A percentile compares a stretch with the other conserved stretches of the same genome.
phyloP scores from a whole-genome alignment of 2,888 invertebrate species.

The Phyllotreta striolata region DNA sequence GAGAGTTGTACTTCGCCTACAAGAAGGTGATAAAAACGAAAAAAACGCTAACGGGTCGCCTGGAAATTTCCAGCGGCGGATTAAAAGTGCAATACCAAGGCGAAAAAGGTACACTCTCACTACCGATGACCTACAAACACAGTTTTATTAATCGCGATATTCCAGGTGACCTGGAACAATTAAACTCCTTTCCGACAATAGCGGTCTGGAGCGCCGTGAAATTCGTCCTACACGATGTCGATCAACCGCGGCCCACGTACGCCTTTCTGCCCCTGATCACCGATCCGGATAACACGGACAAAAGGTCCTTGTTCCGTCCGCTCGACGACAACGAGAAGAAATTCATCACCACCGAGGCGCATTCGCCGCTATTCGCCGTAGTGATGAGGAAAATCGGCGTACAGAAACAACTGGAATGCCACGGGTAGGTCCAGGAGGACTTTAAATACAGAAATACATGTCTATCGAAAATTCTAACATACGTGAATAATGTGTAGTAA shows the following conservation, averaged over 20 bases:
- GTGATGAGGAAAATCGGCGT: slow-evolving; percentile 85
- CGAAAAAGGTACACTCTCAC: slow-evolving; percentile 60
- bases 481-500: too few species aligned
- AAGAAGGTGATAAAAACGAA: slow-evolving; percentile 62
- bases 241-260: slow-evolving; percentile 64
- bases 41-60: slow-evolving; percentile 65
- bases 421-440: slow-evolving; percentile 64
- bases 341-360: slow-evolving; percentile 67
- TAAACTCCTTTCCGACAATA: slow-evolving; percentile 89
- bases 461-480: background rate
- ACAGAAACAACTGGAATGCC: slow-evolving; percentile 85
- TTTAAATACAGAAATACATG: background rate
- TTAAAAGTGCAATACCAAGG: slow-evolving; percentile 76
- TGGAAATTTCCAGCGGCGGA: slow-evolving; percentile 75
- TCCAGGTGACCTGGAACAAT: slow-evolving; percentile 66
- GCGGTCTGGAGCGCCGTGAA: slow-evolving; percentile 94
- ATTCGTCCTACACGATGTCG: slow-evolving; percentile 73
- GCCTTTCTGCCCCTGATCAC: slow-evolving; percentile 87
- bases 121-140: background rate
- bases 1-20: slow-evolving; percentile 74
- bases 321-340: slow-evolving; percentile 66
- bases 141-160: slow-evolving; percentile 1
- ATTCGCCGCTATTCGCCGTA: slow-evolving; percentile 88
- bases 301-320: slow-evolving; percentile 71
- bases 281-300: slow-evolving; percentile 81